A percentile compares a stretch with the other conserved stretches of the same genome.
Evolutionary conservation across 2,113 vertebrate species (phyloP).

Genomic region (Sapajus apella): DNA sequence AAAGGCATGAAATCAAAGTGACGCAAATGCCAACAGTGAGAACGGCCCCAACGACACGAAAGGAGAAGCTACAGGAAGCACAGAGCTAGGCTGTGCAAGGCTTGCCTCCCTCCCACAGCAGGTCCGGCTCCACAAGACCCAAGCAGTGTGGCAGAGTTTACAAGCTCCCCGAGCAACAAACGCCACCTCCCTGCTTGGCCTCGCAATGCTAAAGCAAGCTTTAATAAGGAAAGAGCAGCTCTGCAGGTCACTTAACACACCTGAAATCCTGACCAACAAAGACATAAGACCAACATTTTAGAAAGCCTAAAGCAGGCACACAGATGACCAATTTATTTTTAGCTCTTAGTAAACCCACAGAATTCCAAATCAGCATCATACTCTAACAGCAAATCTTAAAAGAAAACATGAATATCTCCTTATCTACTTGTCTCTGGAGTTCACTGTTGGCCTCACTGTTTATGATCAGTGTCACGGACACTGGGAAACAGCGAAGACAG

Average conservation of each 20-base stretch:
- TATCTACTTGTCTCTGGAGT: background rate
- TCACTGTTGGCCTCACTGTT: background rate
- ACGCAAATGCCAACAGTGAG: background rate
- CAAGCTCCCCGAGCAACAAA: background rate
- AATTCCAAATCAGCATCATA: background rate
- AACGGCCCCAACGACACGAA: background rate
- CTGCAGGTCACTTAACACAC: background rate
- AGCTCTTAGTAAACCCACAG: background rate
- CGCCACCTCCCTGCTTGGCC: background rate
- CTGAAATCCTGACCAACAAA: background rate
- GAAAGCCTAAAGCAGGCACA: background rate
- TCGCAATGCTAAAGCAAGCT: too few species aligned
- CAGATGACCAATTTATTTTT: background rate
- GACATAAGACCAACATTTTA: background rate
- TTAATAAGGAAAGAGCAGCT: background rate
- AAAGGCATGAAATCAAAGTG: background rate
- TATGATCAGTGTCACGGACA: fast-evolving
- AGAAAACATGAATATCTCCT: background rate
- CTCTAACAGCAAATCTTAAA: background rate
- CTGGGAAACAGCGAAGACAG: background rate
- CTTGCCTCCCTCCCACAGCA: background rate
- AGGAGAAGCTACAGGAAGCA: background rate
- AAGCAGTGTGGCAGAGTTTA: background rate
- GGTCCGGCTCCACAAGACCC: background rate
- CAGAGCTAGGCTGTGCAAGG: too few species aligned